These are phyloP conservation scores for Plebejus argus DNA, from an alignment of 2,888 invertebrate genomes.

Conservation along the genomic window DNA sequence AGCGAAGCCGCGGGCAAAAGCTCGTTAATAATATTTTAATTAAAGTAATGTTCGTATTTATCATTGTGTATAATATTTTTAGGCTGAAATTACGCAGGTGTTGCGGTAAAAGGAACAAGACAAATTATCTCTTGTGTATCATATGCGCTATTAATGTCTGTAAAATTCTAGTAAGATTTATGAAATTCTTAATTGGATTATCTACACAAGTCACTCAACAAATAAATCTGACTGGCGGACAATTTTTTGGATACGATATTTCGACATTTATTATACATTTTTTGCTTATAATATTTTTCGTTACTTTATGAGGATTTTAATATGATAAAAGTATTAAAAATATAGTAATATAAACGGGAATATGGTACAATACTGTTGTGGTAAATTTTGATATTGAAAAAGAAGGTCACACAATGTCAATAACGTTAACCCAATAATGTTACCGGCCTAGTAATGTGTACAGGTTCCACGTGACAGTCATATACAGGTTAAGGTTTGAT, in stretches of 20 bases:
- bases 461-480: background rate
- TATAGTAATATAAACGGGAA: too few relatives aligned
- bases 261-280: too few relatives aligned
- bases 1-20: too few relatives aligned
- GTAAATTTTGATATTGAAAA: too few relatives aligned
- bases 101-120: slow-evolving; percentile 5
- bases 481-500: background rate
- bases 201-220: background rate
- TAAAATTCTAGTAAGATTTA: background rate
- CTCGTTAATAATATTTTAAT: too few relatives aligned
- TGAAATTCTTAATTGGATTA: background rate
- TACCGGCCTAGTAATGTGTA: background rate
- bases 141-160: background rate
- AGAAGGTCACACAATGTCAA: too few relatives aligned
- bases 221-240: background rate
- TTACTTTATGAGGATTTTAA: too few relatives aligned
- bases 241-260: background rate
- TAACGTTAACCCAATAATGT: too few relatives aligned
- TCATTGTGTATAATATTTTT: slow-evolving; percentile 2
- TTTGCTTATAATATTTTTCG: too few relatives aligned
- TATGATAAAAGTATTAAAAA: too few relatives aligned
- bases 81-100: background rate
- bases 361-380: too few relatives aligned
- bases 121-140: background rate
- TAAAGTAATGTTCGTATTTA: background rate